Base-by-base conservation (phyloP, 2,888 invertebrate species). In the Rhagium mordax region DNA sequence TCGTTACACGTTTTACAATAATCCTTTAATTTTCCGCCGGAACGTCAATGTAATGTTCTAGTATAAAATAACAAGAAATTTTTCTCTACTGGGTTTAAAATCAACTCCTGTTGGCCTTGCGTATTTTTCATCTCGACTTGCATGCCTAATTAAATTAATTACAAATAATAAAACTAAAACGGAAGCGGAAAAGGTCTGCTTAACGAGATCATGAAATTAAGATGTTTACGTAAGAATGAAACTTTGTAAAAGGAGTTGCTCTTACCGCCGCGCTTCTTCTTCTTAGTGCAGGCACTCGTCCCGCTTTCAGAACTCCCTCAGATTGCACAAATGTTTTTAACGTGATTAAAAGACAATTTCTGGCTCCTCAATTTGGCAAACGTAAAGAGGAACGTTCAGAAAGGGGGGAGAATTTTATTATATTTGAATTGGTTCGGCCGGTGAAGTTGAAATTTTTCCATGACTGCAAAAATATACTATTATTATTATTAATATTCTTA, bases 161-260 rank as follows among this genome's bases (percentile, higher is more conserved):
- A 24, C 24, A 4, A 24, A 24, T 24, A 24, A 3, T 4, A 24
- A 24, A 24, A 24, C 24, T 24, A 24, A 10, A n/a, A 41, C n/a
- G n/a, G n/a, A n/a, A 41, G n/a, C 1, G 10, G 13, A 41, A 41
- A n/a, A 15, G 21, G 16, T 61, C 61, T 61, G 8, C 60, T 49
- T 6, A 53, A 41, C 33, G 41, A 61, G 41, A 61, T 61, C 60
- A 51, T 16, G 41, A 60, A 69, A 69, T 69, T 69, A 69, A 61
- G 61, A 57, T 69, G 69, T 69, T 69, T 69, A 61, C 61, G 51
- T 53, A 69, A 69, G 53, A 61, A 61, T 69, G 53, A 69, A 60
- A 61, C 69, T 61, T 61, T 33, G 24, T 29, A 27, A 47, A 29
- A 49, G 16, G 48, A 27, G 68, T 59, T 59, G 18, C 59, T 59